Conservation (phyloP, 1,140 invertebrate species). For the Carposina sasakii region DNA sequence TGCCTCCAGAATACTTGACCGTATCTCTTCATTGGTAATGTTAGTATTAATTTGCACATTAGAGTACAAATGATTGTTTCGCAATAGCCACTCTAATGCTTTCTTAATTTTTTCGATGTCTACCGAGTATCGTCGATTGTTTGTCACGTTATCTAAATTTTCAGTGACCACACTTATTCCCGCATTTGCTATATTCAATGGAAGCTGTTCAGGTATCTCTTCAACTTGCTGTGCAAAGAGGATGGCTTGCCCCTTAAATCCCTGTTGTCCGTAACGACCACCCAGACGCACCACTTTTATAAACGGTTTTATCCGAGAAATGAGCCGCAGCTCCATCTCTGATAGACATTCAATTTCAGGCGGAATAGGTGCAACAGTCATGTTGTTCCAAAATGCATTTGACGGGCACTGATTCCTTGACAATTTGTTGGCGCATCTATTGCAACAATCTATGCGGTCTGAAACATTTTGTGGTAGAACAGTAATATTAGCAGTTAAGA, state of each 20-base stretch:
- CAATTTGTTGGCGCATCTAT: constrained; percentile 11
- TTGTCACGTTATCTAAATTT: not conserved
- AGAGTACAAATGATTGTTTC: constrained; percentile 3
- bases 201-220: constrained; percentile 9
- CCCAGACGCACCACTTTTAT: constrained; percentile 9
- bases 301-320: constrained; percentile 8
- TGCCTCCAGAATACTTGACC: constrained; percentile 9
- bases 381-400: constrained; percentile 11
- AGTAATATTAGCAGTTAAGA: constrained; percentile 1
- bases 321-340: constrained; percentile 11
- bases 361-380: constrained; percentile 7
- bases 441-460: constrained; percentile 6
- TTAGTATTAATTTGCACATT: constrained; percentile 9
- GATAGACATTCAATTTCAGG: constrained; percentile 8
- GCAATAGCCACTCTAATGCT: constrained; percentile 3
- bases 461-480: not conserved
- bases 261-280: constrained; percentile 9
- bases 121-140: not conserved
- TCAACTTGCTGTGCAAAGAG: constrained; percentile 7
- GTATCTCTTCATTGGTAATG: constrained; percentile 10
- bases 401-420: constrained; percentile 10
- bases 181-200: not conserved
- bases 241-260: constrained; percentile 8
- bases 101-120: constrained; percentile 3
- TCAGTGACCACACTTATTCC: not conserved